phyloP scores from a whole-genome alignment of 2,113 vertebrate genomes.

The Zosterops lateralis region DNA sequence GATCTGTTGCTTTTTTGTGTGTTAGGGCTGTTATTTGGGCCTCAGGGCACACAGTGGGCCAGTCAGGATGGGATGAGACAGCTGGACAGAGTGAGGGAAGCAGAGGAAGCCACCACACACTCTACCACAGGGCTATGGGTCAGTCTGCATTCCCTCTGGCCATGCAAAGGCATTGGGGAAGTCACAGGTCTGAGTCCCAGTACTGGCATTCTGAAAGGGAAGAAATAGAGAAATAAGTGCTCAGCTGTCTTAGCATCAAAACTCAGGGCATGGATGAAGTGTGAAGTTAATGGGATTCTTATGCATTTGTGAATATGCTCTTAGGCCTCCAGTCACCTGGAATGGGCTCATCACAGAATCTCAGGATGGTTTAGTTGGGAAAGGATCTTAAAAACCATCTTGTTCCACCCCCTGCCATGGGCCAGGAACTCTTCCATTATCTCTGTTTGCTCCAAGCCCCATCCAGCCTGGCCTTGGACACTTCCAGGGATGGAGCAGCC shows the following conservation, averaged over 20 bases:
- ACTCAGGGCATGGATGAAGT: background rate
- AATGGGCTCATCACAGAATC: background rate
- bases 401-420: background rate
- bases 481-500: background rate
- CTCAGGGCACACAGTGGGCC: background rate
- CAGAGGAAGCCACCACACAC: background rate
- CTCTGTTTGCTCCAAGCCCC: background rate
- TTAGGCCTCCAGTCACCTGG: background rate
- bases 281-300: background rate
- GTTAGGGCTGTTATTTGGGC: background rate
- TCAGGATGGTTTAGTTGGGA: background rate
- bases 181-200: background rate
- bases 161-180: background rate
- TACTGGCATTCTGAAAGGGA: background rate
- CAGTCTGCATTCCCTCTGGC: background rate
- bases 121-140: background rate
- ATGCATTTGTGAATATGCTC: background rate
- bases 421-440: background rate
- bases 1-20: fast-evolving
- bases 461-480: fast-evolving
- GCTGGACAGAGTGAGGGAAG: background rate
- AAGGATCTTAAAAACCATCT: background rate
- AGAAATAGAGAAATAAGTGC: background rate
- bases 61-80: background rate
- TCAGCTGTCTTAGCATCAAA: background rate